Evolutionary conservation across 53 echinoderm and acorn worm genomes (phyloP).

Genomic region (Patiria pectinifera): DNA sequence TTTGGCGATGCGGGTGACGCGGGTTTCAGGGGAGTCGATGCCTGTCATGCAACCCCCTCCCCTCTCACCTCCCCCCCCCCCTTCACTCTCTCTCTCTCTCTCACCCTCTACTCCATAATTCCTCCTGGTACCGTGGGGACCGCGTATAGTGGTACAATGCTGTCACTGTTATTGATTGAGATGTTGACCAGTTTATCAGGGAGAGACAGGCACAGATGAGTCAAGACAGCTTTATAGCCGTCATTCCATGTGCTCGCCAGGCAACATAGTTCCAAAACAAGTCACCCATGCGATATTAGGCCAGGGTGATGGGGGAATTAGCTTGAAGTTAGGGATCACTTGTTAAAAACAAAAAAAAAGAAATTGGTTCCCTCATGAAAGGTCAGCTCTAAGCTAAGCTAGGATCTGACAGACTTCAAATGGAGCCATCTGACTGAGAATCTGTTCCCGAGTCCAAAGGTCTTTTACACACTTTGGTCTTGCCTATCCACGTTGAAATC

Average conservation of each 20-base stretch:
- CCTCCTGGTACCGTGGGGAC: not conserved
- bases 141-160: conserved; percentile 24
- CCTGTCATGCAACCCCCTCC: not conserved
- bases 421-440: not conserved
- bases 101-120: conserved; percentile 1
- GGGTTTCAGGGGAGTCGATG: not conserved
- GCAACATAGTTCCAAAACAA: conserved; percentile 17
- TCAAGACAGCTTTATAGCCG: not conserved
- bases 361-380: not conserved
- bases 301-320: not conserved
- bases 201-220: conserved; percentile 13
- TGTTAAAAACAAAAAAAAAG: not conserved
- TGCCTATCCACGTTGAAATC: not conserved
- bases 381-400: not conserved
- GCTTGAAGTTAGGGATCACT: not conserved
- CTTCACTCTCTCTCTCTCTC: not conserved
- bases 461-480: not conserved
- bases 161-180: conserved; percentile 48
- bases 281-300: not conserved
- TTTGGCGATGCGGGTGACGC: conserved; percentile 45
- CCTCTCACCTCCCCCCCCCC: not conserved
- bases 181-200: conserved; percentile 24
- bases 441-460: not conserved
- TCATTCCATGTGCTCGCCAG: not conserved
- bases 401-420: not conserved